Percentiles rank a stretch among this genome's conserved stretches.
Evolutionary conservation across 2,888 invertebrate species (phyloP).

Genomic region (Dolichopus griseipennis): DNA sequence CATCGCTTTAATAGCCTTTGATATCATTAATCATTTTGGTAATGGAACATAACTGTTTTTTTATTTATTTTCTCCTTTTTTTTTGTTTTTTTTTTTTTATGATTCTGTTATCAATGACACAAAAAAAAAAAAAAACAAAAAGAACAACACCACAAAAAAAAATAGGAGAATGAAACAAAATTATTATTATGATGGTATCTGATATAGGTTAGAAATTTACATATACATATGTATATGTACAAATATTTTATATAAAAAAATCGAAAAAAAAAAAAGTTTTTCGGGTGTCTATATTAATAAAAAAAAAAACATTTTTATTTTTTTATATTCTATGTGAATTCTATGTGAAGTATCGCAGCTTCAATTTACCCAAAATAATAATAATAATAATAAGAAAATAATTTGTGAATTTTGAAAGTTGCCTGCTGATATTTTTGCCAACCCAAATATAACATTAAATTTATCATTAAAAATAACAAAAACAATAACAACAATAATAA

Average conservation of each 20-base stretch:
- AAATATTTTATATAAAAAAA: no score
- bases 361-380: no score
- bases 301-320: not conserved
- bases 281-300: not conserved
- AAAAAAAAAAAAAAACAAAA: no score
- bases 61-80: not conserved
- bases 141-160: no score
- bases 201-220: not conserved
- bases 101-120: slow-evolving; percentile 1
- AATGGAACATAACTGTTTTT: slow-evolving; percentile 2
- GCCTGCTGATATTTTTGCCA: no score
- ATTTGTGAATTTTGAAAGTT: not conserved
- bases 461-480: not conserved
- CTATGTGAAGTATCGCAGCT: not conserved
- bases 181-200: not conserved
- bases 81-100: slow-evolving; percentile 7
- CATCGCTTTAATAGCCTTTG: slow-evolving; percentile 11
- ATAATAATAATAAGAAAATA: not conserved
- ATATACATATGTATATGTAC: no score
- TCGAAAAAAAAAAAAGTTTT: not conserved
- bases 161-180: no score
- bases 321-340: not conserved
- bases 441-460: not conserved
- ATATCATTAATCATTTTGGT: slow-evolving; percentile 11
- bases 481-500: not conserved